Evolutionary conservation across 2,888 invertebrate species (phyloP), one percentile per base, ranked within the genome.

Genomic region (Cremastinae sp.): DNA sequence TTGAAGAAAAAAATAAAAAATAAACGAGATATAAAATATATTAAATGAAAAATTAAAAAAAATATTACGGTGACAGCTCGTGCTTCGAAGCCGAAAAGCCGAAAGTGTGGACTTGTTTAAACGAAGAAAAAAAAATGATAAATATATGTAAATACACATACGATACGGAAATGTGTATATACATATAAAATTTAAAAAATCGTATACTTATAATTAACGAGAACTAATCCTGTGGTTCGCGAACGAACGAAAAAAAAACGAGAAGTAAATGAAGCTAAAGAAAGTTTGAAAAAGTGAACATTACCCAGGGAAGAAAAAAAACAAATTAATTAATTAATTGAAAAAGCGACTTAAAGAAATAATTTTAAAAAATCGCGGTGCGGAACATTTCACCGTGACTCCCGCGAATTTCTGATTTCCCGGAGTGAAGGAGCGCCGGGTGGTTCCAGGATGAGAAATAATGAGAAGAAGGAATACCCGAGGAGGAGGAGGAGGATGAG

Each of bases 221-320:
- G 45, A 70, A 62, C 72, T 59, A 68, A 61, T 74, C 51, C 68
- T 73, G 77, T 75, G 65, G 66, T 71, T 77, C 77, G 77, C 71
- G 66, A 74, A 72, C 35, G 72, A 74, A 74, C 62, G 65, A 70
- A 28, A 62, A 71, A 41, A 70, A 62, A 68, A 51, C 18, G 28
- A 64, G 37, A 51, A 43, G 28, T 45, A 49, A 71, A 51, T 14
- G 35, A 16, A 64, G 56, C 56, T 64, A 41, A 59, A 51, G n/a
- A 22, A 28, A 28, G 28, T 28, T 28, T 53, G 47, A 55, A 73
- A 59, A 56, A 74, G 77, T 74, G 77, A 70, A 70, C 43, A 62
- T 71, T 62, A 58, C 71, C 74, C 66, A 71, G 74, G 62, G 71
- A 74, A 70, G 64, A 69, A 66, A 51, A 76, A 20, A 51, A 61